Evolutionary conservation across 2,113 vertebrate genomes (phyloP), one percentile per base, ranked within the genome.

Genomic region (Rousettus leschenaultii): DNA sequence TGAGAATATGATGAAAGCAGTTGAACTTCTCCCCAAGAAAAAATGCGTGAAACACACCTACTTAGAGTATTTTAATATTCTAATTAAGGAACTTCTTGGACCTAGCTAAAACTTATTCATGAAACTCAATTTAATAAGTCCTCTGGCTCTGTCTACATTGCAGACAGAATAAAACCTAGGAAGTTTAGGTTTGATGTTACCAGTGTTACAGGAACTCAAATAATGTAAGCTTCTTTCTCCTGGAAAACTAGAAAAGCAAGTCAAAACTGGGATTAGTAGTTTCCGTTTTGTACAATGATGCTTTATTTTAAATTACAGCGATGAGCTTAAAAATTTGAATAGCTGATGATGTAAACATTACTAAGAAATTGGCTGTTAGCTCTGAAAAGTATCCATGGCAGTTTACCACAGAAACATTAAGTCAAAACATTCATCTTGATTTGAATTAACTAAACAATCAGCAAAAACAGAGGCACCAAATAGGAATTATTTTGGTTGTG

Each of bases 251-350:
- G 40, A 75, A 86, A 80, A 70, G 57, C 45, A 89, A 57, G 19
- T 92, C 33, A 86, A 82, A 90, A 24, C 51, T 90, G 13, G 65
- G 28, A 77, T 82, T 90, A 82, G 22, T 43, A 53, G 38, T 95
- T 93, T 48, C 53, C 26, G 77, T 51, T 96, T 93, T 19, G 40
- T 79, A 68, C 15, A 86, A 2, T 51, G 51, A 77, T 59, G 13
- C 14, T 74, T 96, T 78, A 75, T 83, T 95, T 91, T 79, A 86
- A 95, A 82, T 83, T 77, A 79, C 2, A 92, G 79, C 45, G 77
- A 2, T 26, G 11, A 59, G 6, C 55, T 89, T 89, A 82, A 89
- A 91, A 75, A 78, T 88, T 45, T 86, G 40, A 22, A 77, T 51
- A 61, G 33, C 33, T 75, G 38, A 51, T 88, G 13, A 70, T 83